Base-by-base conservation (phyloP, 2,797 vertebrate genomes). In the Synanceia verrucosa region DNA sequence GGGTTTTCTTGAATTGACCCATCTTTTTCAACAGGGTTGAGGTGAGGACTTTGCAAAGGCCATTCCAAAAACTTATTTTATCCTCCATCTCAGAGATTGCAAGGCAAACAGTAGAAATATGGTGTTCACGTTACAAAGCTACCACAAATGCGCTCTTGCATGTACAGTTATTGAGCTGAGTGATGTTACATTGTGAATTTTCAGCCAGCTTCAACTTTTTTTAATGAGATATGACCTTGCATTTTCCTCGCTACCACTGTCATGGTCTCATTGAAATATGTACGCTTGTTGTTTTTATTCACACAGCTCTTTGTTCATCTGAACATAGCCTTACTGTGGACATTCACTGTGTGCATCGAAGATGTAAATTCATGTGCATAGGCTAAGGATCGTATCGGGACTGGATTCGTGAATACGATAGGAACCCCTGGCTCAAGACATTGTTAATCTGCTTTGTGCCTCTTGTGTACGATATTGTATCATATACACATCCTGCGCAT, bases 271-370 rank as follows among this genome's bases (percentile, higher is more conserved):
- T 18, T 26, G 29, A 73, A 60, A 73, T 41, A 18, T 51, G 37
- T 4, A 4, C 46, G 14, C 14, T 13, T 3, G 6, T 14, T n/a
- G 0, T 3, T 1, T 26, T 41, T 34, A 50, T 66, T 59, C 51
- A 67, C 48, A 57, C 34, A 44, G 14, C 29, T 14, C n/a, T 34
- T n/a, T 50, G 65, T 61, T 34, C 39, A 47, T 75, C 57, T 55
- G 73, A 80, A 76, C 46, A 63, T 28, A 44, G 47, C 31, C 13
- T 52, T 56, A 48, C 48, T 60, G 33, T 67, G 55, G 43, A 68
- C 57, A 37, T 37, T n/a, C n/a, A n/a, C n/a, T n/a, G n/a, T n/a
- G n/a, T n/a, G n/a, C n/a, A n/a, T n/a, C n/a, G n/a, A n/a, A n/a
- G n/a, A n/a, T n/a, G n/a, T n/a, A n/a, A n/a, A n/a, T n/a, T n/a